These are phyloP conservation scores for Labeo calbasu DNA, from an alignment of 2,797 vertebrate genomes.

Conservation along the genomic window DNA sequence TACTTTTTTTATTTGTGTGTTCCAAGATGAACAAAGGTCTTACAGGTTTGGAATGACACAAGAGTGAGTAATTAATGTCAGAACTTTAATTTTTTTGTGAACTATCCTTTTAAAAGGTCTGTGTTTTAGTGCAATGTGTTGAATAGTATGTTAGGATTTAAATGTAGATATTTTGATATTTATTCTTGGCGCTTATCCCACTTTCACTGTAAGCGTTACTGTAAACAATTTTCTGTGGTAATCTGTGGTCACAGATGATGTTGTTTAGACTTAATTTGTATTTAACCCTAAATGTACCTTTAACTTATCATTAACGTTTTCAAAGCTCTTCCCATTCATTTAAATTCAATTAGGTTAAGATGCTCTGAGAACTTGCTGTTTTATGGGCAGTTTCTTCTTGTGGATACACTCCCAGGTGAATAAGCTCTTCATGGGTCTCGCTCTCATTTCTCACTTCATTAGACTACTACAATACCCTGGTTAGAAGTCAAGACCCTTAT, in stretches of 20 bases:
- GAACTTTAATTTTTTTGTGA: not conserved
- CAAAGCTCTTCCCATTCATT: not conserved
- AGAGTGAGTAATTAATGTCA: not conserved
- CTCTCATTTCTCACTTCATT: constrained; percentile 39
- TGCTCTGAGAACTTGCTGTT: constrained; percentile 1
- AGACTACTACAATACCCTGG: constrained; percentile 13
- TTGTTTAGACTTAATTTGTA: not conserved
- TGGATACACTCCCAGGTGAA: constrained; percentile 9
- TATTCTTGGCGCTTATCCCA: not conserved
- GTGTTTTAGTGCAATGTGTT: no score
- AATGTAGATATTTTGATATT: not conserved
- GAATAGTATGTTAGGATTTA: not conserved
- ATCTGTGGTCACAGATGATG: not conserved
- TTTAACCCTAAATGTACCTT: not conserved
- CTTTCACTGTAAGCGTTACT: not conserved
- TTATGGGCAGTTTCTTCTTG: not conserved
- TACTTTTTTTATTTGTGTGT: no score
- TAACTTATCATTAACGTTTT: not conserved
- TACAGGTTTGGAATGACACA: no score
- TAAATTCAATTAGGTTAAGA: constrained; percentile 8
- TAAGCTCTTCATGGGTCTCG: constrained; percentile 16
- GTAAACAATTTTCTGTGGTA: not conserved
- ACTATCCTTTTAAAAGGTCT: not conserved
- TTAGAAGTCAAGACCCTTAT: constrained; percentile 18
- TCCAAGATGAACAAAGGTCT: no score